Conservation (phyloP, 2,888 invertebrate species). For the Drosophila kambysellisi region DNA sequence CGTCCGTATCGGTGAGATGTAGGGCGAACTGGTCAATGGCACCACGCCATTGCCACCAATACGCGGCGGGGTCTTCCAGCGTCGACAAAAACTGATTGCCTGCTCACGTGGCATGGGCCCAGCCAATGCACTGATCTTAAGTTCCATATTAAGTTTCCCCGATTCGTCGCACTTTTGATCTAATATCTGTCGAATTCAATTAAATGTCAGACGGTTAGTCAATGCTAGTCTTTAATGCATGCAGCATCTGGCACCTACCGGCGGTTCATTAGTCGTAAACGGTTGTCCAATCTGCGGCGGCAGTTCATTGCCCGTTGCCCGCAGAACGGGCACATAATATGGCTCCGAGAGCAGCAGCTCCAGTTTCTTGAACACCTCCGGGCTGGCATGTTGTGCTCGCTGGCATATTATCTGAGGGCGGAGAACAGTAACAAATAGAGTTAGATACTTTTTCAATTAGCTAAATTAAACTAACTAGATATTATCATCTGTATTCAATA, state of each 20-base stretch:
- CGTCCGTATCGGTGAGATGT: slow-evolving; percentile 69
- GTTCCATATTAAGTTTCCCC: slow-evolving; percentile 89
- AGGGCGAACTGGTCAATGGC: slow-evolving; percentile 66
- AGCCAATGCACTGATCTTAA: slow-evolving; percentile 94
- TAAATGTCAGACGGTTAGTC: neutral
- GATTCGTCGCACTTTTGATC: slow-evolving; percentile 81
- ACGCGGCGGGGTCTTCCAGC: slow-evolving; percentile 94
- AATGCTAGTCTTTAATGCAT: too few species aligned
- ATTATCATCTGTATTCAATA: neutral
- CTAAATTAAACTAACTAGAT: neutral
- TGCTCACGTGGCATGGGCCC: slow-evolving; percentile 94
- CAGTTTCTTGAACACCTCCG: slow-evolving; percentile 87
- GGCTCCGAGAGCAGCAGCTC: slow-evolving; percentile 89
- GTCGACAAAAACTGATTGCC: slow-evolving; percentile 89
- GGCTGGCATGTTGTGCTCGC: slow-evolving; percentile 86
- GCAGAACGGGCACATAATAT: slow-evolving; percentile 95
- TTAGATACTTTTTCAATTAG: neutral
- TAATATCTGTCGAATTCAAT: slow-evolving; percentile 86
- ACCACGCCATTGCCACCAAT: slow-evolving; percentile 57
- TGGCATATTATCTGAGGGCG: slow-evolving; percentile 90
- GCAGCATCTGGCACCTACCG: slow-evolving; percentile 85
- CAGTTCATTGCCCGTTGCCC: slow-evolving; percentile 90
- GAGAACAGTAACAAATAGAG: neutral
- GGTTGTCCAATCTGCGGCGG: slow-evolving; percentile 92
- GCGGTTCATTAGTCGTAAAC: slow-evolving; percentile 90